Evolutionary conservation across 2,113 vertebrate species (phyloP).

Genomic region (Pseudorectes ferrugineus): DNA sequence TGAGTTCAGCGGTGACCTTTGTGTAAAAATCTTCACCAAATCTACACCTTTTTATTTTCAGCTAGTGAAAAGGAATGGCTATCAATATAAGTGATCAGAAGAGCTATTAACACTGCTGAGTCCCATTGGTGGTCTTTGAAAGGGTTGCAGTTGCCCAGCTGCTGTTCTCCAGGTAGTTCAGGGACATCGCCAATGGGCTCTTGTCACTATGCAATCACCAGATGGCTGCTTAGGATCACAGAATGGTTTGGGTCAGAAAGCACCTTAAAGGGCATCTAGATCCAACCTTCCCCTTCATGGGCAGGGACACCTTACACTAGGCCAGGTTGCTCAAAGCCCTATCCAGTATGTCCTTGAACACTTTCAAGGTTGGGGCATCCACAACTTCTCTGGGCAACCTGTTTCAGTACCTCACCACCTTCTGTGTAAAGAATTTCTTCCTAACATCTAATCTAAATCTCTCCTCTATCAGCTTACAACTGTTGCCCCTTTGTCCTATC

Average conservation of each 20-base stretch:
- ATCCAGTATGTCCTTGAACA: fast-evolving
- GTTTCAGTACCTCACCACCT: background rate
- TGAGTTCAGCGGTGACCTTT: background rate
- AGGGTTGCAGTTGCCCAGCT: background rate
- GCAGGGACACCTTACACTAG: background rate
- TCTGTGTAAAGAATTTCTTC: background rate
- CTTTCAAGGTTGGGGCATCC: too few species aligned
- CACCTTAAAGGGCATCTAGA: background rate
- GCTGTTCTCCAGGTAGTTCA: background rate
- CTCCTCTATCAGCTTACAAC: background rate
- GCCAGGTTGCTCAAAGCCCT: background rate
- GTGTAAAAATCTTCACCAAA: background rate
- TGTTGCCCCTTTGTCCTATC: background rate
- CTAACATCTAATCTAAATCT: background rate
- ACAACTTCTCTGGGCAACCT: background rate
- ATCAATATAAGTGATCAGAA: background rate
- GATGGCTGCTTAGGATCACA: background rate
- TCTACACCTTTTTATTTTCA: background rate
- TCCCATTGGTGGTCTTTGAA: background rate
- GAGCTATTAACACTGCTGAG: background rate
- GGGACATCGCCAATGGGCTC: fast-evolving
- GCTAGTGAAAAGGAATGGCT: background rate
- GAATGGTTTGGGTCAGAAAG: background rate
- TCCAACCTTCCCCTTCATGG: background rate
- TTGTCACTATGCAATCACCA: background rate